A percentile compares a stretch with the other conserved stretches of the same genome.
Evolutionary conservation across 2,888 invertebrate genomes (phyloP).

Genomic region (Caprella mutica): DNA sequence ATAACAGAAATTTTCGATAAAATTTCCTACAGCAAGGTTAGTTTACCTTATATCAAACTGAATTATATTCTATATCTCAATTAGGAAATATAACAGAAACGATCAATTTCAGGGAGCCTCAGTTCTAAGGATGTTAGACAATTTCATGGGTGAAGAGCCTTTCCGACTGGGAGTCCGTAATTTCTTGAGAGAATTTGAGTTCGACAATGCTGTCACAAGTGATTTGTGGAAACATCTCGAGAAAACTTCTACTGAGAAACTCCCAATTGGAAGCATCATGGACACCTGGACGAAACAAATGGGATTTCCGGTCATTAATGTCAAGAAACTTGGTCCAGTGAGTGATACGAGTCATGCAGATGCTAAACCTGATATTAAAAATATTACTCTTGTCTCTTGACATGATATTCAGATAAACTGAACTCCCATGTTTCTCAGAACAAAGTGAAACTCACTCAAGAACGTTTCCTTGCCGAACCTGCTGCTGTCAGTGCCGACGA

Average conservation of each 20-base stretch:
- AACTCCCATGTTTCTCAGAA: background rate
- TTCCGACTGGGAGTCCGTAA: conserved; percentile 62
- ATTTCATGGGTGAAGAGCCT: conserved; percentile 57
- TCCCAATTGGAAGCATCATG: conserved; percentile 49
- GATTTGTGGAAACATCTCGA: conserved; percentile 41
- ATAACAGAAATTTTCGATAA: conserved; percentile 82
- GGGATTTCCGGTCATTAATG: conserved; percentile 68
- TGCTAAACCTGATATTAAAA: too few relatives aligned
- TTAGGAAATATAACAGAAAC: background rate
- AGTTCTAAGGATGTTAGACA: conserved; percentile 75
- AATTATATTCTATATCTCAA: background rate
- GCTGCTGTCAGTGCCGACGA: conserved; percentile 40
- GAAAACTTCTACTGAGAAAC: conserved; percentile 41
- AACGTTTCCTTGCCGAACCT: conserved; percentile 61
- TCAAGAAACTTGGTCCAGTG: conserved; percentile 42
- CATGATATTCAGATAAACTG: background rate
- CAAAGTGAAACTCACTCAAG: conserved; percentile 51
- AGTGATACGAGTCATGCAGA: too few relatives aligned
- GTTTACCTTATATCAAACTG: background rate
- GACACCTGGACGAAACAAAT: conserved; percentile 81
- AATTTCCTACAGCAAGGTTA: conserved; percentile 81
- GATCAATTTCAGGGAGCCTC: conserved; percentile 63
- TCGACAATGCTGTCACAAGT: conserved; percentile 61
- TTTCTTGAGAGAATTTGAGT: conserved; percentile 59
- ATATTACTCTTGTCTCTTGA: background rate